phyloP scores from a whole-genome alignment of 2,888 invertebrate species.

The Netelia fuscicornis region DNA sequence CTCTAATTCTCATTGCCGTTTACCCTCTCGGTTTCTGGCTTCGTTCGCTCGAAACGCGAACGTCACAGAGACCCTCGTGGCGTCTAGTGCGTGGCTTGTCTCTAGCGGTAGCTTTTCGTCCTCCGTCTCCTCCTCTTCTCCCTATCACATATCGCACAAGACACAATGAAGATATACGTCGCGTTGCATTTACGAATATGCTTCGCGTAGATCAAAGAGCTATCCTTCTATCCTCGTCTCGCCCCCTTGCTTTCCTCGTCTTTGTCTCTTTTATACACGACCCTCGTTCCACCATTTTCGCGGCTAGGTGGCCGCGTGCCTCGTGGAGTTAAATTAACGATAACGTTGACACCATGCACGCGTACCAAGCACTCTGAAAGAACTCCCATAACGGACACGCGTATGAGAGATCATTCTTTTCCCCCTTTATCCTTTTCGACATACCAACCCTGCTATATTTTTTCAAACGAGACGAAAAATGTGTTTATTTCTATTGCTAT shows the following conservation, averaged over 20 bases:
- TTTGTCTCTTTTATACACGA: slow-evolving; percentile 43
- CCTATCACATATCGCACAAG: slow-evolving; percentile 6
- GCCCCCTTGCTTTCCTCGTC: slow-evolving; percentile 7
- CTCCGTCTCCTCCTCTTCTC: slow-evolving; percentile 12
- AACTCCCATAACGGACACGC: slow-evolving; percentile 42
- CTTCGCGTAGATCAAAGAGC: slow-evolving; percentile 63
- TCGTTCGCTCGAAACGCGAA: slow-evolving; percentile 16
- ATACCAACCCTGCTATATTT: too few species aligned
- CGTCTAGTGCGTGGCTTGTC: background rate
- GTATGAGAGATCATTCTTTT: slow-evolving; percentile 3
- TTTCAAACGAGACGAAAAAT: background rate
- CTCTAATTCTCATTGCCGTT: slow-evolving; percentile 55
- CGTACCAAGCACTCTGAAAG: slow-evolving; percentile 33
- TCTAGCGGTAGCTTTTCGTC: slow-evolving; percentile 30
- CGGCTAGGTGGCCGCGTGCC: slow-evolving; percentile 8
- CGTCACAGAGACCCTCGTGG: background rate
- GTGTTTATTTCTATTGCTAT: background rate
- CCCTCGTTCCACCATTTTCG: slow-evolving; percentile 10
- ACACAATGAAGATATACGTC: slow-evolving; percentile 14
- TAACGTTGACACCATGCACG: slow-evolving; percentile 64
- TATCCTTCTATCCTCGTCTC: background rate
- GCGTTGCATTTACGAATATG: slow-evolving; percentile 50
- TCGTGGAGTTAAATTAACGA: slow-evolving; percentile 66
- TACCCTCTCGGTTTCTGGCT: slow-evolving; percentile 29
- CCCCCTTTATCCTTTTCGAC: background rate